Base-by-base conservation (phyloP, 2,113 vertebrate genomes). In the Gymnorhina tibicen region DNA sequence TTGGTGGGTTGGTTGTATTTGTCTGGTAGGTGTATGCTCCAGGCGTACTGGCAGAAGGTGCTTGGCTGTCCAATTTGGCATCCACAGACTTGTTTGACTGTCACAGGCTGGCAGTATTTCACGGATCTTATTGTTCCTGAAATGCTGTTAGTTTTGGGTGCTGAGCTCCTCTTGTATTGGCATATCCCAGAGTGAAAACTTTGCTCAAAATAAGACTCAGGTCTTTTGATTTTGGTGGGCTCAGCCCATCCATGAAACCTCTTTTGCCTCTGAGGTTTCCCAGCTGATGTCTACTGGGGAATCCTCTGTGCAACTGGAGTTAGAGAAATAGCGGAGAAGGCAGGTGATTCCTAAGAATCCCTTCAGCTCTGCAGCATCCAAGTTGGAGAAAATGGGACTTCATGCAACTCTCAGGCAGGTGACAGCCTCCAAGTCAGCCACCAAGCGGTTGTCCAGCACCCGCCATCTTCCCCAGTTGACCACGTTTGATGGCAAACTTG, bases 1-100 rank as follows among this genome's bases (percentile, higher is more conserved):
- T 59, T 58, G 59, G 42, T 18, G 20, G 30, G 33, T 50, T 93
- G 53, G 27, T 63, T 96, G 55, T 78, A 63, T 92, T 91, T 83
- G 72, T 83, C 83, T 67, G 59, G 64, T 77, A 94, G 59, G 12
- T 86, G 50, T 30, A 28, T 32, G 67, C 72, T 82, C 46, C 81
- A 89, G 89, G 66, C 85, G 27, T 77, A 28, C 55, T 90, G 82
- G 72, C 68, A 85, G 75, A 39, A 35, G 47, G n/a, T 47, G 24
- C 24, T 88, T 84, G 76, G 67, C 79, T 18, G 13, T 70, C 68
- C 75, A 91, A 6, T 69, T 88, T 59, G 44, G 56, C 85, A 93
- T 92, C 64, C 75, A 88, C 67, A 88, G 90, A 81, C 76, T 86
- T 88, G 76, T 91, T 92, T 78, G 72, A 52, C 33, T 91, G 70